Percentiles rank a stretch among this genome's conserved stretches.
Conservation (phyloP, 2,797 vertebrate species). For the Halcyon leucocephala region DNA sequence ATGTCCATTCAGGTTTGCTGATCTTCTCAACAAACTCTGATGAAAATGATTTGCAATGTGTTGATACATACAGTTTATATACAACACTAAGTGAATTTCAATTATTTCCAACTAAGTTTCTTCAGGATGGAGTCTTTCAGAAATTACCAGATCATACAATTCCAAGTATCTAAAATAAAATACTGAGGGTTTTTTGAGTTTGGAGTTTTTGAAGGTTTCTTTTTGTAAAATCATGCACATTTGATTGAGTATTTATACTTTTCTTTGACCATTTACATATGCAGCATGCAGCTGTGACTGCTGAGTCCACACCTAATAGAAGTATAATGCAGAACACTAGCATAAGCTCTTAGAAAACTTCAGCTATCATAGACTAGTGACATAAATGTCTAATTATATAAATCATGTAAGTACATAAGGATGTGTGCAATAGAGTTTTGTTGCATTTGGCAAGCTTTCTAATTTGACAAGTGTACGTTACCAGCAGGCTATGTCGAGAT, state of each 20-base stretch:
- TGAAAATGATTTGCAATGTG: neutral
- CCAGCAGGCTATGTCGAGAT: neutral
- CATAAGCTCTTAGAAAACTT: conserved; percentile 9
- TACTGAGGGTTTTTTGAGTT: neutral
- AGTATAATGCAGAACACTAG: neutral
- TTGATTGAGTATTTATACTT: neutral
- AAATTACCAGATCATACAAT: neutral
- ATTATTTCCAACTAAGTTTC: neutral
- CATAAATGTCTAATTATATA: neutral
- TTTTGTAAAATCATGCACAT: neutral
- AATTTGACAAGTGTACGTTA: conserved; percentile 24
- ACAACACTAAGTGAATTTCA: neutral
- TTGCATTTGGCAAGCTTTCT: conserved; percentile 1
- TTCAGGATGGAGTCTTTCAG: neutral
- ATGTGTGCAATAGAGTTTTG: neutral
- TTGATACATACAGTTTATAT: neutral
- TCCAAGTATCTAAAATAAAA: neutral
- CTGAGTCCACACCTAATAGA: neutral
- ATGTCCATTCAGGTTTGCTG: neutral
- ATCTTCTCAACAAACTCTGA: neutral
- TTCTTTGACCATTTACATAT: neutral
- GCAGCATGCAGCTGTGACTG: neutral
- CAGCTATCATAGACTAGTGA: neutral
- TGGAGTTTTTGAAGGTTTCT: neutral
- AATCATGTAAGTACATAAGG: neutral